Evolutionary conservation across 1,140 invertebrate species (phyloP).

Genomic region (Tachypleus tridentatus): DNA sequence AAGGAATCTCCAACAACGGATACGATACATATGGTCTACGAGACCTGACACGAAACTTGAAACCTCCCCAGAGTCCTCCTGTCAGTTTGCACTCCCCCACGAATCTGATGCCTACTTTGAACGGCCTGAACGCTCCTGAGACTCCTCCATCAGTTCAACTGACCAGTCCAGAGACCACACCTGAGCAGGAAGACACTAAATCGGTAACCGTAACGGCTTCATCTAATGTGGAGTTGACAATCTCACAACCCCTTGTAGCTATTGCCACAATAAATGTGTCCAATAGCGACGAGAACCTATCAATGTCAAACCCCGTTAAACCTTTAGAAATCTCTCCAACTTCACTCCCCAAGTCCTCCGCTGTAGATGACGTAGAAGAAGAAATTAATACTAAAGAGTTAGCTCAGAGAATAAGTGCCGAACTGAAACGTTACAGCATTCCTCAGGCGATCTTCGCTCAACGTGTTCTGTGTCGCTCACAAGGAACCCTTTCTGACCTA

Average conservation of each 20-base stretch:
- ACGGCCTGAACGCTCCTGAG: slow-evolving; percentile 36
- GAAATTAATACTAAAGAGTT: slow-evolving; percentile 99
- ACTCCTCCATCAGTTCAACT: slow-evolving; percentile 41
- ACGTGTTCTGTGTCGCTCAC: slow-evolving; percentile 90
- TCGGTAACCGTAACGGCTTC: too few species aligned
- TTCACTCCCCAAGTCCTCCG: slow-evolving; percentile 12
- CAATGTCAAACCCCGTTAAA: slow-evolving; percentile 24
- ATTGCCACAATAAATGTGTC: too few species aligned
- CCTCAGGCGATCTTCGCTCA: slow-evolving; percentile 99
- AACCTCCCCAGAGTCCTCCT: slow-evolving; percentile 38
- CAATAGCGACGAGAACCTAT: slow-evolving; percentile 23
- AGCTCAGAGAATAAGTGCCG: slow-evolving; percentile 94
- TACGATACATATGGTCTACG: slow-evolving; percentile 47
- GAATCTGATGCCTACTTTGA: slow-evolving; percentile 35
- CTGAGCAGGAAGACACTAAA: too few species aligned
- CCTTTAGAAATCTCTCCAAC: slow-evolving; percentile 11
- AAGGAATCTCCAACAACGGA: slow-evolving; percentile 53
- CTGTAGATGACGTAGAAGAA: slow-evolving; percentile 66
- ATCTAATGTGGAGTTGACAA: too few species aligned
- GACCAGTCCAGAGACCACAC: slow-evolving; percentile 10
- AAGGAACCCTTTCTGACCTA: slow-evolving; percentile 94
- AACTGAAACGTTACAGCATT: slow-evolving; percentile 97
- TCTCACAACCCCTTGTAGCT: too few species aligned
- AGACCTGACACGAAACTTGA: slow-evolving; percentile 38
- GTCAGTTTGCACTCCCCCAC: slow-evolving; percentile 35